Evolutionary conservation across 2,113 vertebrate genomes (phyloP), one percentile per base, ranked within the genome.

Genomic region (Pongo abelii): DNA sequence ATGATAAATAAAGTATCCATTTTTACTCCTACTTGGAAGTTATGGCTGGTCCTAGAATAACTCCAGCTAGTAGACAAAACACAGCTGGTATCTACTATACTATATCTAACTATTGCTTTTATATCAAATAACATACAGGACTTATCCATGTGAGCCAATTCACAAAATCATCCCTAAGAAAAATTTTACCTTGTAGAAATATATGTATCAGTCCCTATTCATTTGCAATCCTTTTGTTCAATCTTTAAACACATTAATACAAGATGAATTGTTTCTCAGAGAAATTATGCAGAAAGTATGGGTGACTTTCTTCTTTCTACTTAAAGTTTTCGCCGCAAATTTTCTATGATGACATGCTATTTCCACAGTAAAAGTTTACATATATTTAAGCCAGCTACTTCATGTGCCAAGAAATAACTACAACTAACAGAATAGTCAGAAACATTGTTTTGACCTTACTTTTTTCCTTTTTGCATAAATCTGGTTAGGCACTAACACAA

Each of bases 201-300:
- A 83, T 8, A 55, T 18, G 8, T 46, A 84, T 48, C 17, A 46
- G 17, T 72, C 27, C 43, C 81, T 25, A 64, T 0, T 75, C 5
- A 86, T 14, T 83, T 77, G 67, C 6, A 80, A 46, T 27, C 50
- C 52, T 95, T 97, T 57, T 78, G 4, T 79, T 91, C 9, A 75
- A 27, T 87, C 52, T 69, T 84, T 84, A 88, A 95, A n/a, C n/a
- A 87, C 86, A 35, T n/a, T 84, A 91, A 96, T 12, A 52, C 9
- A 57, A 80, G 57, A 83, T 55, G 80, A 92, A 78, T 14, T 11
- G 40, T 79, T 72, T 90, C 80, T 84, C 64, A 85, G 52, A 95
- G 27, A 87, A 81, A 64, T 57, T 61, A 95, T 55, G 96, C 59
- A 89, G 57, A 30, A 95, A 64, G 55, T 74, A 79, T 14, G 11